A percentile compares a stretch with the other conserved stretches of the same genome.
Conservation (phyloP, 2,888 invertebrate species). For the Dolichomitus sp. region DNA sequence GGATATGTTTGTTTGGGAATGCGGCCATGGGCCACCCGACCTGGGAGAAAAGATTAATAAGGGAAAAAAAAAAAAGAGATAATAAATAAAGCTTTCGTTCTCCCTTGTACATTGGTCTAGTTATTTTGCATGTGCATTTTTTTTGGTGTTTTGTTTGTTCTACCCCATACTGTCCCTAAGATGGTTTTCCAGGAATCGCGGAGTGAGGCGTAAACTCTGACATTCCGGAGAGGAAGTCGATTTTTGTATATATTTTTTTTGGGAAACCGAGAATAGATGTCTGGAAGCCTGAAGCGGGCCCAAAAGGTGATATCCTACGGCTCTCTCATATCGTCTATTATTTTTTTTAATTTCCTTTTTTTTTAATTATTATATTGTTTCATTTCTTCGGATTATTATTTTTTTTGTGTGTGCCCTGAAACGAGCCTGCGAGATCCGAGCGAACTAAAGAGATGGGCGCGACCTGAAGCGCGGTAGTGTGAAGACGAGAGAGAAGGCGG, state of each 20-base stretch:
- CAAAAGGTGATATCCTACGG: background rate
- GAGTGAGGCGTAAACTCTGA: background rate
- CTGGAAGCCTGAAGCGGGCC: background rate
- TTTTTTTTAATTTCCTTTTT: background rate
- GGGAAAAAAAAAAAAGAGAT: too few species aligned
- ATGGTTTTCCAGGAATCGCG: background rate
- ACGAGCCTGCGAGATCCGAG: background rate
- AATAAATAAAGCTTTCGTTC: too few species aligned
- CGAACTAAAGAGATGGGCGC: background rate
- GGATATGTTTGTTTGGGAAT: background rate
- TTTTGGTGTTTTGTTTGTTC: background rate
- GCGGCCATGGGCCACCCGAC: background rate
- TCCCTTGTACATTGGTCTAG: background rate
- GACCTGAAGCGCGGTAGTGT: background rate
- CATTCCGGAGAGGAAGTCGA: background rate
- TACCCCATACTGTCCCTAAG: background rate
- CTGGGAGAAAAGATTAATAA: too few species aligned
- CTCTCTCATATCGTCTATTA: background rate
- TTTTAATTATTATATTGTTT: background rate
- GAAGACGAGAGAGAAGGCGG: background rate
- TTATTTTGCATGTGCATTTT: background rate
- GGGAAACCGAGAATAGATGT: background rate
- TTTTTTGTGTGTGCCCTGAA: background rate
- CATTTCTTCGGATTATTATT: background rate
- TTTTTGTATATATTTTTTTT: background rate